These are phyloP conservation scores for Panthera uncia DNA, from an alignment of 2,113 vertebrate genomes.

Conservation along the genomic window DNA sequence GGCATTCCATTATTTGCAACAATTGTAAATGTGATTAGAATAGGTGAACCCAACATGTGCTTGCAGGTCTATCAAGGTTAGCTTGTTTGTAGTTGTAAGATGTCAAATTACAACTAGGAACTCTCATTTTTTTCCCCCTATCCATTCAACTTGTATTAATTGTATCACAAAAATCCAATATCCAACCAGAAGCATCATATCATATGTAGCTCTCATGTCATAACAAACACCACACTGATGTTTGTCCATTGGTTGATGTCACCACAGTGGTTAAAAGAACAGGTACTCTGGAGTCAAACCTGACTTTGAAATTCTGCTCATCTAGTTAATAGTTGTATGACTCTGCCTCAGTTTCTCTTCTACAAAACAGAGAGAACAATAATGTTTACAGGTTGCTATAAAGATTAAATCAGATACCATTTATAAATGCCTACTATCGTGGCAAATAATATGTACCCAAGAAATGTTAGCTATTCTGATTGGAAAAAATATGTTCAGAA, in stretches of 20 bases:
- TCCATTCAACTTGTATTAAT: not conserved
- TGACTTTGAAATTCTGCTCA: slow-evolving; percentile 31
- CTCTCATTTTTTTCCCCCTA: not conserved
- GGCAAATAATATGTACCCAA: not conserved
- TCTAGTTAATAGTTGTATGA: not conserved
- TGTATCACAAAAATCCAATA: not conserved
- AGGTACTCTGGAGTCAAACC: not conserved
- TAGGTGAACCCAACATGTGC: not conserved
- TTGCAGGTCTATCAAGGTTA: not conserved
- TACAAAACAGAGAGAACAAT: not conserved
- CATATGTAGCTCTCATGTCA: not conserved
- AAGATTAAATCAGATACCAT: not conserved
- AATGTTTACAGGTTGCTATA: not conserved
- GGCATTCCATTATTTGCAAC: not conserved
- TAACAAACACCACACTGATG: not conserved
- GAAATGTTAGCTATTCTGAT: slow-evolving; percentile 11
- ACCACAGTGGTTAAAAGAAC: not conserved
- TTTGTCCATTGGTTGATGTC: not conserved
- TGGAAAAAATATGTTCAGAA: slow-evolving; percentile 38
- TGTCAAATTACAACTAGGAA: not conserved
- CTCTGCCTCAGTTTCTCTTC: not conserved
- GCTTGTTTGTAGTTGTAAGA: not conserved
- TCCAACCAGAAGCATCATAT: not conserved
- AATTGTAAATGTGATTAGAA: not conserved
- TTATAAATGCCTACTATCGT: not conserved